phyloP scores from a whole-genome alignment of 2,113 vertebrate species.

The Neofelis nebulosa region DNA sequence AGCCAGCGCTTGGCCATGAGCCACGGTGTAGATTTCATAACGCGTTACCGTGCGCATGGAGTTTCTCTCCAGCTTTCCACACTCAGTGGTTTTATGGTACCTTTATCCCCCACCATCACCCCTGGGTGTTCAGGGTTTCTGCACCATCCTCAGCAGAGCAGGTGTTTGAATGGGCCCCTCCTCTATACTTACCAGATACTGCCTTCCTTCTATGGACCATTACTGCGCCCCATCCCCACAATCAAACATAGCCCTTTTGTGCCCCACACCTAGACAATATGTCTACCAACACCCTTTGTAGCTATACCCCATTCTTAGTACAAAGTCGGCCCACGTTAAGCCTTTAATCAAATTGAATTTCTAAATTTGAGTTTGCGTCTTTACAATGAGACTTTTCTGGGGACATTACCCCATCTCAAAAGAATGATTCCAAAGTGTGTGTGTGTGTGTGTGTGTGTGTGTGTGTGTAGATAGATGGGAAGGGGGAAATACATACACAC shows the following conservation, averaged over 20 bases:
- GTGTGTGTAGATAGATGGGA: not conserved
- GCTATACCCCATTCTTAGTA: not conserved
- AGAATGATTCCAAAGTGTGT: not conserved
- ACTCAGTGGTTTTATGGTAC: rapidly evolving
- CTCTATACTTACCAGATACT: too few relatives aligned
- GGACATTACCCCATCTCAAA: not conserved
- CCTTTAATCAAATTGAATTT: not conserved
- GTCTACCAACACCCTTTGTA: too few relatives aligned
- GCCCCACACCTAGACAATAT: not conserved
- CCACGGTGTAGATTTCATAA: not conserved
- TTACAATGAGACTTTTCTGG: not conserved
- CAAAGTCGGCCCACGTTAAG: not conserved
- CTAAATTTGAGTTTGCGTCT: not conserved
- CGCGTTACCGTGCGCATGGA: rapidly evolving
- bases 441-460: not conserved
- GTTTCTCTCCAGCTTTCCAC: not conserved
- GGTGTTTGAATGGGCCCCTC: rapidly evolving
- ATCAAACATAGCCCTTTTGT: not conserved
- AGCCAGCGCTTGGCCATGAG: not conserved
- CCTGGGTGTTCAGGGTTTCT: not conserved
- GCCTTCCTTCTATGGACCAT: not conserved
- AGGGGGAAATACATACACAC: not conserved
- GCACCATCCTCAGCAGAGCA: not conserved
- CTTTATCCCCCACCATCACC: too few relatives aligned
- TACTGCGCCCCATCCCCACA: too few relatives aligned